Base-by-base conservation (phyloP, 1,140 invertebrate species). In the Papilio machaon region DNA sequence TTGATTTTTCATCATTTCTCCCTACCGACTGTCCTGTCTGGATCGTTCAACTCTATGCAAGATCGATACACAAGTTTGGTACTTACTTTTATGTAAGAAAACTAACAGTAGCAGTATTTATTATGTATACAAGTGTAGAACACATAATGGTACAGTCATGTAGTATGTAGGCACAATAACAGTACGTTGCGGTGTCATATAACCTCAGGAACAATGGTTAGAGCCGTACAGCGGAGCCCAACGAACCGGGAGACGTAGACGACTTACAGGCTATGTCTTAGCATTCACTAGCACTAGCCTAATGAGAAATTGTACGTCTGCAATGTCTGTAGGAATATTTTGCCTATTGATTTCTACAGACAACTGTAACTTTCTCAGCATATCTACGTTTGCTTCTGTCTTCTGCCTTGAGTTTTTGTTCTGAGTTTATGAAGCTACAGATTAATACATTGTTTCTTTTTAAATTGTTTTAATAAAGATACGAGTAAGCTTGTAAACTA, bases 271-370 rank as follows among this genome's bases (percentile, higher is more conserved):
- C 30, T 35, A 0, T 19, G 64, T 70, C 64, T 70, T 38, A 38
- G 64, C 11, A 10, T 64, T 19, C 19, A 70, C 64, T 15, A 15
- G 64, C 64, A 70, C 64, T 70, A 70, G 30, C 23, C 7, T 70
- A 70, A 70, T 70, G 64, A 70, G 64, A 70, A 70, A 70, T 70
- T 70, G 23, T 64, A 64, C 19, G 60, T 38, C 64, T 70, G 23
- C 4, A 7, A 30, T 7, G 64, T 30, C 10, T 35, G 30, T 70
- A 70, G 13, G 30, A 70, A 70, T 1, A 38, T 11, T 64, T 64
- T 70, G 23, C 5, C 30, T 70, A 35, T 70, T 35, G 30, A 70
- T 70, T 70, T 70, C 11, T 70, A 30, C 23, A 64, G 58, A 58
- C 8, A 58, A 58, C 8, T 58, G 54, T 9, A 60, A 7, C 9